A percentile compares a stretch with the other conserved stretches of the same genome.
phyloP scores from a whole-genome alignment of 2,797 vertebrate species.

The Manis crassicaudata region DNA sequence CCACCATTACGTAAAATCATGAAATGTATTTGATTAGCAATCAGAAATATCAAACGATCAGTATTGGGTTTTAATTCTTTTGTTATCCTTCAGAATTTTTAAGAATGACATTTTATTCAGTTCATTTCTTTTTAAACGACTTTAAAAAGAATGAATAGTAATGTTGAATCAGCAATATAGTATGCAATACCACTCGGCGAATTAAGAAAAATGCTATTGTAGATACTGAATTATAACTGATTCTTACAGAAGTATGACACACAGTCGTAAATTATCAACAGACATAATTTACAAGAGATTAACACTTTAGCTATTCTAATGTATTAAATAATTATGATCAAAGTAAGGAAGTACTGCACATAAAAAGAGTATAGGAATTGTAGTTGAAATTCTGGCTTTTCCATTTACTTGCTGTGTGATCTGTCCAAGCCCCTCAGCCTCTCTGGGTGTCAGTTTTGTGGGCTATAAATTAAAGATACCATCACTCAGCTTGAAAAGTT shows the following conservation, averaged over 20 bases:
- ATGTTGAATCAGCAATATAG: background rate
- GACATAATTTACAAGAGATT: background rate
- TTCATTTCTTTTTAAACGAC: background rate
- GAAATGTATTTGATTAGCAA: constrained; percentile 27
- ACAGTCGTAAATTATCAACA: background rate
- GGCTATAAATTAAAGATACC: background rate
- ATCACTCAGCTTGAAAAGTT: background rate
- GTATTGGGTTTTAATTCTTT: background rate
- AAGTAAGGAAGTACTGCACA: background rate
- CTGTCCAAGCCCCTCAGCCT: background rate
- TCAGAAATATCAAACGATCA: constrained; percentile 26
- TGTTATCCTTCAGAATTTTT: background rate
- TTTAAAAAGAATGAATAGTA: constrained; percentile 38
- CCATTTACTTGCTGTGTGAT: background rate
- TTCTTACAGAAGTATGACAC: background rate
- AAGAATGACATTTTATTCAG: background rate
- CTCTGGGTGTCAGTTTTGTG: background rate
- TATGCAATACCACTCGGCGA: background rate
- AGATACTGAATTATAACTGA: background rate
- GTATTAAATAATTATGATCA: background rate
- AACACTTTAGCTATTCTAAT: background rate
- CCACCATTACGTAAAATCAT: background rate
- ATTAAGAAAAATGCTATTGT: background rate
- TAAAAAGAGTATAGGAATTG: background rate
- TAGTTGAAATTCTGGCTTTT: background rate